Evolutionary conservation across 2,888 invertebrate species (phyloP).

Genomic region (Ommatoiulus sabulosus): DNA sequence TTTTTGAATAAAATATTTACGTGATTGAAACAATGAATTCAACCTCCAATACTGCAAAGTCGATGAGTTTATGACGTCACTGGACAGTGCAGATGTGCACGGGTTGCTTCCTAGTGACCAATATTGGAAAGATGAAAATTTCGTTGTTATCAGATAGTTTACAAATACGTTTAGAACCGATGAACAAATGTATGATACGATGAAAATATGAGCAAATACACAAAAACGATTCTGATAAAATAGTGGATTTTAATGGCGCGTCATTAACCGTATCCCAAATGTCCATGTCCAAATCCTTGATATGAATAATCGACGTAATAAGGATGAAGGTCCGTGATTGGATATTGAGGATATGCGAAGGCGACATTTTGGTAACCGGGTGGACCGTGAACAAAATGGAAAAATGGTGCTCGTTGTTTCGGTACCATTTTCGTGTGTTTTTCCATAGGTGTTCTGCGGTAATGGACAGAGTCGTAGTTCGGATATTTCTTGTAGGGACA

Average conservation of each 20-base stretch:
- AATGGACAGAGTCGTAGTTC: neutral
- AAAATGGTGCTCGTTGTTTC: neutral
- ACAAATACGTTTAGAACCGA: neutral
- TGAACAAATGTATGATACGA: neutral
- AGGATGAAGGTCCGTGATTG: conserved; percentile 42
- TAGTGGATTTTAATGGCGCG: too few relatives aligned
- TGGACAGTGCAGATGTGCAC: too few relatives aligned
- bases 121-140: too few relatives aligned
- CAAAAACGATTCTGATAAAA: too few relatives aligned
- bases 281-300: conserved; percentile 56
- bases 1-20: too few relatives aligned
- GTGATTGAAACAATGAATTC: too few relatives aligned
- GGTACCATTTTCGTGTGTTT: neutral
- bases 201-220: neutral
- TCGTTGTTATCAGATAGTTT: too few relatives aligned
- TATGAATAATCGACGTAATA: conserved; percentile 56
- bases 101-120: too few relatives aligned
- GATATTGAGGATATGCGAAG: conserved; percentile 53
- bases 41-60: too few relatives aligned
- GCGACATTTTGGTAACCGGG: conserved; percentile 51
- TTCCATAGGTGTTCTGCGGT: neutral
- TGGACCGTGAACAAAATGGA: conserved; percentile 37
- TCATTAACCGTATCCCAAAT: conserved; percentile 56
- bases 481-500: neutral
- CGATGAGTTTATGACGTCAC: too few relatives aligned